phyloP scores from a whole-genome alignment of 2,888 invertebrate species.

The Parelbella ahira region DNA sequence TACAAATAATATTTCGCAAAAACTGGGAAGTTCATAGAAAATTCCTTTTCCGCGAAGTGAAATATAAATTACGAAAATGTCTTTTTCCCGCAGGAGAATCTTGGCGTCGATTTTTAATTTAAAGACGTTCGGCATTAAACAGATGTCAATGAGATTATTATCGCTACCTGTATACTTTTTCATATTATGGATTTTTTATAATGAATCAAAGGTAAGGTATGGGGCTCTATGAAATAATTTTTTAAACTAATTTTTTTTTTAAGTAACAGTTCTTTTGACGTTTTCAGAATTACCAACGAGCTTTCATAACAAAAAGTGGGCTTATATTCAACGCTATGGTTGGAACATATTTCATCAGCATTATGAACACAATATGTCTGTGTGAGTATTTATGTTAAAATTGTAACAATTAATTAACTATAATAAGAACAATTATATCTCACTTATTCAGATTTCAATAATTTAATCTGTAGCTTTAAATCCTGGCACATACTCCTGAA shows the following conservation, averaged over 20 bases:
- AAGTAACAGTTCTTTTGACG: too few species aligned
- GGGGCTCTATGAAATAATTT: too few species aligned
- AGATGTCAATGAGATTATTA: conserved; percentile 87
- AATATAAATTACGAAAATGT: too few species aligned
- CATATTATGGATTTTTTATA: conserved; percentile 90
- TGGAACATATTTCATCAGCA: conserved; percentile 84
- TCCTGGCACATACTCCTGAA: too few species aligned
- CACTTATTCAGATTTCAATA: too few species aligned
- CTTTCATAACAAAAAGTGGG: conserved; percentile 85
- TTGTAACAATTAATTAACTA: conserved; percentile 34
- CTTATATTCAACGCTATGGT: conserved; percentile 85
- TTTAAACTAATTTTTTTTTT: too few species aligned
- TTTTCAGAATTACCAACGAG: conserved; percentile 82
- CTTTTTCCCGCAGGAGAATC: conserved; percentile 87
- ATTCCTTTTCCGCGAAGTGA: too few species aligned
- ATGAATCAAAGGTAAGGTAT: conserved; percentile 77
- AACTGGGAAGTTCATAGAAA: too few species aligned
- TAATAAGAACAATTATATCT: too few species aligned
- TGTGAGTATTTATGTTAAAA: conserved; percentile 76
- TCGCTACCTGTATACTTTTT: conserved; percentile 88
- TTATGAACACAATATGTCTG: conserved; percentile 84
- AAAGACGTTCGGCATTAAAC: conserved; percentile 86
- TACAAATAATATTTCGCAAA: too few species aligned
- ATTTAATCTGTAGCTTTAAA: too few species aligned
- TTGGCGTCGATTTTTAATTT: conserved; percentile 89